Evolutionary conservation across 2,113 vertebrate genomes (phyloP), one percentile per base, ranked within the genome.

Genomic region (Callaeas wilsoni): DNA sequence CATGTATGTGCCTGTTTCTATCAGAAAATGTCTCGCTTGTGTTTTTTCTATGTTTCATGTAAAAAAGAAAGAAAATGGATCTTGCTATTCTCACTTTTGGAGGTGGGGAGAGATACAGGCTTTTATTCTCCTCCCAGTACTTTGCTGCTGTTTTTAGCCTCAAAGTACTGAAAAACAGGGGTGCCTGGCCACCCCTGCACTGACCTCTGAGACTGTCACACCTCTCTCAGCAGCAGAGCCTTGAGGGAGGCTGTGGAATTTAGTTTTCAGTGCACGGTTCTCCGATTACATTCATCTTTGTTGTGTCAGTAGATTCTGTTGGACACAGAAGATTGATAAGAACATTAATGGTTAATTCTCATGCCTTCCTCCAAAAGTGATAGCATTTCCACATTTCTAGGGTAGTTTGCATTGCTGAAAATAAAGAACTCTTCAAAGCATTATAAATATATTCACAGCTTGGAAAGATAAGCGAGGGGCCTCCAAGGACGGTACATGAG

Each of bases 371-470:
- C 94, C 89, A 95, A 96, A 96, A 93, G 89, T 25, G 52, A 23
- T 16, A 87, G 76, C 88, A 22, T 84, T 77, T 78, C 88, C 88
- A 67, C 75, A 69, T 90, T 95, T 95, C 91, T 85, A 95, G 93
- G 96, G 92, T 87, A 87, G 59, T 69, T 56, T 78, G 92, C 89
- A 53, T 85, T 89, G 82, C 76, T 79, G 81, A 96, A 96, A 96
- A 93, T 55, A 90, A 94, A 12, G 27, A 94, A 57, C 74, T 87
- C 86, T 93, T 96, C 56, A 87, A 95, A 93, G 90, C 91, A 73
- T 88, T 96, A 91, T 46, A 94, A 94, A 96, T 94, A 83, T 78
- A 96, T 92, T 97, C 94, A 97, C 95, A 96, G 91, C 92, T 93
- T 92, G 85, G 75, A 76, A 97, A 91, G 80, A 52, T 89, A 96